Evolutionary conservation across 1,140 invertebrate species (phyloP), one percentile per base, ranked within the genome.

Genomic region (Pomacea maculata): DNA sequence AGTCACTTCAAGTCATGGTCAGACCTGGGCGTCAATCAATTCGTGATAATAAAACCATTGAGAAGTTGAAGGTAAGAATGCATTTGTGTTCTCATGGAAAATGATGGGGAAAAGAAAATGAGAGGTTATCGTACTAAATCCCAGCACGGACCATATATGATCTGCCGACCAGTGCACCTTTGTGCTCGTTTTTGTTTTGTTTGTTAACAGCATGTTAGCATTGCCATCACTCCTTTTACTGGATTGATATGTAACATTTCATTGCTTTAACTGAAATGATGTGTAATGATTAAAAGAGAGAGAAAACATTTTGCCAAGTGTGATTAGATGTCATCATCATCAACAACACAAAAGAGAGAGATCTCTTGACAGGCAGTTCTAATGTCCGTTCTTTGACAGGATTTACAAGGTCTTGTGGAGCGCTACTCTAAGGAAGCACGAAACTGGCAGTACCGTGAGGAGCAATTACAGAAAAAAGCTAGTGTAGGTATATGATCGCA

Each of bases 101-200:
- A 91, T 90, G 88, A 89, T 75, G 83, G 91, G 61, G 95, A 95
- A 84, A 94, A 95, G 85, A 85, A 83, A 45, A 45, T 89, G 9
- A 85, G 88, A 61, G 81, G 86, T 12, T 84, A 85, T 65, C 79
- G 85, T 5, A 75, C 76, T 0, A 81, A 89, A 65, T 80, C 85
- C n/a, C 78, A 85, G 74, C 75, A 81, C 15, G 85, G 87, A 72
- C 74, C 86, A 82, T 63, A 82, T 45, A 4, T 45, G 34, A 45
- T 45, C 34, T 45, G 3, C 6, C 6, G 3, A 4, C 34, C 6
- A 6, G 34, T 45, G 2, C 34, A 45, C 34, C 34, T 45, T 45
- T 45, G 34, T 45, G 34, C 6, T 45, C 34, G 6, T 45, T 45
- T 45, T 45, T 45, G 6, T 45, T 45, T 45, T 45, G 34, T 45